phyloP scores from a whole-genome alignment of 2,888 invertebrate genomes.

The Oligia fasciuncula region DNA sequence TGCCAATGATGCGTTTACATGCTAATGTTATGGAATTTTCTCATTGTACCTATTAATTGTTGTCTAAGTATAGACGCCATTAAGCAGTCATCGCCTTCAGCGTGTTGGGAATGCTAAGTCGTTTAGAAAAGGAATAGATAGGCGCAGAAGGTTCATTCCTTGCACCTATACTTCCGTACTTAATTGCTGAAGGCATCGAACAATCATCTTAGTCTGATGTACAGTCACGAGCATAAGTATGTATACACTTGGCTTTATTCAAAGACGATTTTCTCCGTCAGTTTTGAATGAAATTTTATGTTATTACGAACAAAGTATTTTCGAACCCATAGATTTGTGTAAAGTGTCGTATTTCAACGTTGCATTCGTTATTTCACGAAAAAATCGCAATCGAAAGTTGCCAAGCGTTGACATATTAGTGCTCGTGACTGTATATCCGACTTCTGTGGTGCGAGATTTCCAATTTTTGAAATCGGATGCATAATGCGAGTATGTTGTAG shows the following conservation, averaged over 20 bases:
- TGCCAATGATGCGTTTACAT: slow-evolving; percentile 50
- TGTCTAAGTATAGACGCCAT: slow-evolving; percentile 70
- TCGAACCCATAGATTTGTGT: too few relatives aligned
- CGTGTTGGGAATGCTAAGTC: slow-evolving; percentile 68
- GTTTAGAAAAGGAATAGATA: slow-evolving; percentile 42
- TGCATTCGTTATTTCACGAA: too few relatives aligned
- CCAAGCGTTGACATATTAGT: too few relatives aligned
- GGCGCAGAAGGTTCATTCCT: slow-evolving; percentile 39
- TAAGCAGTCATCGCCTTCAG: slow-evolving; percentile 69
- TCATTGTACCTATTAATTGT: slow-evolving; percentile 67
- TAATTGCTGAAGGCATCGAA: neutral
- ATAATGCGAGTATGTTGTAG: neutral
- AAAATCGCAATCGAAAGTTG: too few relatives aligned
- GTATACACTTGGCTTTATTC: too few relatives aligned
- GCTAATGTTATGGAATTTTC: slow-evolving; percentile 63
- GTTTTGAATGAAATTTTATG: too few relatives aligned
- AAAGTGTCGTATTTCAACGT: too few relatives aligned
- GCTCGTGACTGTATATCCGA: too few relatives aligned
- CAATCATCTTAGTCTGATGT: neutral
- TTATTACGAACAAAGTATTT: too few relatives aligned
- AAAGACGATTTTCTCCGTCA: too few relatives aligned
- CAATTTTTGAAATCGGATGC: neutral
- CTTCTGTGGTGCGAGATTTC: neutral
- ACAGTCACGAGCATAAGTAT: too few relatives aligned
- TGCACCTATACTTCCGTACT: neutral